A percentile compares a stretch with the other conserved stretches of the same genome.
These are phyloP conservation scores for Reticulitermes speratus DNA, from an alignment of 1,140 invertebrate species.

Conservation along the genomic window DNA sequence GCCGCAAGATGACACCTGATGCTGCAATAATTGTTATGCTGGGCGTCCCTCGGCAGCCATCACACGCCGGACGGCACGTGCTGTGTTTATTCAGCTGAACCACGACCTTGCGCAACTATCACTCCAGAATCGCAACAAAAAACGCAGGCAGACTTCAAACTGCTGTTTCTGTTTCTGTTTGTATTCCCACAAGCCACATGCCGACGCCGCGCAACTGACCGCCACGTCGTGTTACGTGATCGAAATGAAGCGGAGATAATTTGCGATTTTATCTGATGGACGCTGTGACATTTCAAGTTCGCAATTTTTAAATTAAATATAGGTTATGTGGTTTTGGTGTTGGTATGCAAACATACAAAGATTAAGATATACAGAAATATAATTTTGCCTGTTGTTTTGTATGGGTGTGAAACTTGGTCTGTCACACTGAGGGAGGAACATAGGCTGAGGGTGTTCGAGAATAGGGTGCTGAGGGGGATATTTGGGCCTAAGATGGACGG, in stretches of 20 bases:
- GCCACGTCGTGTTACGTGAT: not conserved
- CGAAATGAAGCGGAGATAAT: not conserved
- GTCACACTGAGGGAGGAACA: no score
- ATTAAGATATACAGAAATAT: no score
- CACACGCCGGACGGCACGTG: not conserved
- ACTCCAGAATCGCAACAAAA: not conserved
- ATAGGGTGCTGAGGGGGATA: no score
- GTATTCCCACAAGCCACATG: not conserved
- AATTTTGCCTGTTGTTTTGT: no score
- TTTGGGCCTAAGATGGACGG: no score
- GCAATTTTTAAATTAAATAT: not conserved
- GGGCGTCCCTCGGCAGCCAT: not conserved
- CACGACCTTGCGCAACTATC: not conserved
- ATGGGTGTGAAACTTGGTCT: no score
- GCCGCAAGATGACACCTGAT: constrained; percentile 17
- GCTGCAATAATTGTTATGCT: not conserved
- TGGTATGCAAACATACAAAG: no score
- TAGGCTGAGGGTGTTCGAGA: no score
- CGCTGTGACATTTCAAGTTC: not conserved
- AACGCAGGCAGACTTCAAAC: not conserved
- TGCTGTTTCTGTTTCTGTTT: not conserved
- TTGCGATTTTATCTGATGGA: not conserved
- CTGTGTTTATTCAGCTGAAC: constrained; percentile 4
- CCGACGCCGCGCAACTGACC: not conserved
- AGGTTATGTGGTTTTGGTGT: not conserved